Conservation (phyloP, 2,888 invertebrate genomes). For the Amaurobius ferox region DNA sequence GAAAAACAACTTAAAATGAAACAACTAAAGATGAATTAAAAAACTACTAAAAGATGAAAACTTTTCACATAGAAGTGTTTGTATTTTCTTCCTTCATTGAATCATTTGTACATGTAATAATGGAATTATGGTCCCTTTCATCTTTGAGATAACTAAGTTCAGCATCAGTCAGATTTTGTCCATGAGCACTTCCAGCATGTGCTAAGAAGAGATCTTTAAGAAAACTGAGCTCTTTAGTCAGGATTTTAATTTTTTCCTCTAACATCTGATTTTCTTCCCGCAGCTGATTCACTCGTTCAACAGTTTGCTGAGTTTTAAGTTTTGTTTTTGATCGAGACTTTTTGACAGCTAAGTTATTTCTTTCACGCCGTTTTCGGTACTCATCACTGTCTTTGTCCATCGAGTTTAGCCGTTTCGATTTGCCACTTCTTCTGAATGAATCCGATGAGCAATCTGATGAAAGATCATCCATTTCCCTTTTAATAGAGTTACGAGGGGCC, state of each 20-base stretch:
- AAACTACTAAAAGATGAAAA: background rate
- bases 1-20: background rate
- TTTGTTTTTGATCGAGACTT: constrained; percentile 85
- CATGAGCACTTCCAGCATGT: constrained; percentile 83
- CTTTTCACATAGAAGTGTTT: constrained; percentile 15
- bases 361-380: constrained; percentile 85
- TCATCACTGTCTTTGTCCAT: constrained; percentile 80
- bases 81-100: constrained; percentile 32
- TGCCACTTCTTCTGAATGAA: constrained; percentile 36
- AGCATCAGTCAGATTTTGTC: constrained; percentile 76
- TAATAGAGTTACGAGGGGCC: constrained; percentile 58
- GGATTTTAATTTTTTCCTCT: constrained; percentile 87
- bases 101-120: constrained; percentile 41
- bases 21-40: background rate
- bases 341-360: constrained; percentile 91
- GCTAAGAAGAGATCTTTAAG: constrained; percentile 88
- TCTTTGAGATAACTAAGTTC: constrained; percentile 75
- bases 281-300: constrained; percentile 85
- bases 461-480: constrained; percentile 50
- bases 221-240: constrained; percentile 88
- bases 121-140: constrained; percentile 42
- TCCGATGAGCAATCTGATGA: constrained; percentile 66
- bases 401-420: constrained; percentile 80
- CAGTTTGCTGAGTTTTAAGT: constrained; percentile 86
- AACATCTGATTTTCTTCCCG: constrained; percentile 88